phyloP scores from a whole-genome alignment of 2,888 invertebrate species.

The Brenthis daphne region DNA sequence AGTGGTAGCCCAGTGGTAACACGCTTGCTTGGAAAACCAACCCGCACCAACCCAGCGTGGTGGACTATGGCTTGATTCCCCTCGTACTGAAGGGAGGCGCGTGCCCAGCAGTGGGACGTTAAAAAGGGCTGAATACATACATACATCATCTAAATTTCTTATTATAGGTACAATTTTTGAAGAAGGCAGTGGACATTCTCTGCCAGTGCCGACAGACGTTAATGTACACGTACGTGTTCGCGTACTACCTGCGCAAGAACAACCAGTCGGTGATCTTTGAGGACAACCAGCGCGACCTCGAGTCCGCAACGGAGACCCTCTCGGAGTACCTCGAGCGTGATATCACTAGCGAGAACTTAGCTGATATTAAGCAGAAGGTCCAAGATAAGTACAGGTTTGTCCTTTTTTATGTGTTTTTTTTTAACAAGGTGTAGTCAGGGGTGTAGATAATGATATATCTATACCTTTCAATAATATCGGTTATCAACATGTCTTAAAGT shows the following conservation, averaged over 20 bases:
- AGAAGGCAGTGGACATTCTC: conserved; percentile 97
- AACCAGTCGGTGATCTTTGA: conserved; percentile 99
- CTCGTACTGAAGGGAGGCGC: too few relatives aligned
- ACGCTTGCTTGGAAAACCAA: too few relatives aligned
- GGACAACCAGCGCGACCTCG: conserved; percentile 98
- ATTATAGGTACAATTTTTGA: conserved; percentile 96
- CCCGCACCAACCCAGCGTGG: too few relatives aligned
- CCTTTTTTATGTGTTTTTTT: too few relatives aligned
- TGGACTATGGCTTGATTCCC: too few relatives aligned
- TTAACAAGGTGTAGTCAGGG: too few relatives aligned
- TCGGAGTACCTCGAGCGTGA: conserved; percentile 99
- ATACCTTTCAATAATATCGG: too few relatives aligned
- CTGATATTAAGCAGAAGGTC: conserved; percentile 99
- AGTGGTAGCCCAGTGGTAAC: too few relatives aligned
- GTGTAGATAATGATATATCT: too few relatives aligned
- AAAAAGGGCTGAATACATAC: too few relatives aligned
- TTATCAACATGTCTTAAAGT: too few relatives aligned
- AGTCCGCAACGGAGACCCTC: conserved; percentile 97
- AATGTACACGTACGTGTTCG: conserved; percentile 99
- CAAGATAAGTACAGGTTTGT: conserved; percentile 96
- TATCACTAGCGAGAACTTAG: conserved; percentile 97
- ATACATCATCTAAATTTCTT: background rate
- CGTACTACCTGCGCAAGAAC: conserved; percentile 98
- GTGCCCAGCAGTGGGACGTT: too few relatives aligned
- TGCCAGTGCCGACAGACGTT: conserved; percentile 98